Evolutionary conservation across 2,113 vertebrate genomes (phyloP).

Genomic region (Scopus umbretta): DNA sequence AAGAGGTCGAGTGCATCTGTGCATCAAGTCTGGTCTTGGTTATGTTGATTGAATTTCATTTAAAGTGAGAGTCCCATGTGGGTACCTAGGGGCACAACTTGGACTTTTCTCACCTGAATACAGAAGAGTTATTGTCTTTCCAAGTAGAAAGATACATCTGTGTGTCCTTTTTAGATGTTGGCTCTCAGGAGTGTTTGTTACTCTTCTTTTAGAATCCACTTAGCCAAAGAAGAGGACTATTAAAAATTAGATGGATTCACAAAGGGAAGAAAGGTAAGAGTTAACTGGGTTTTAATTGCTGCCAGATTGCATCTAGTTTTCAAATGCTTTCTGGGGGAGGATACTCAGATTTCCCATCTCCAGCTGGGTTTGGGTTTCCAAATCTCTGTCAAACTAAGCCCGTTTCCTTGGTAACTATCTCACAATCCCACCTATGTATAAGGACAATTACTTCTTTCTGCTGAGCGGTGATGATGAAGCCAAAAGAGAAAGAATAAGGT

Average conservation of each 20-base stretch:
- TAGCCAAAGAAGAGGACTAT: neutral
- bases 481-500: neutral
- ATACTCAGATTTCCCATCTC: slow-evolving; percentile 53
- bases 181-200: neutral
- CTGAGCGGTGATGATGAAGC: neutral
- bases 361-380: slow-evolving; percentile 57
- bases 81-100: neutral
- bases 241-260: neutral
- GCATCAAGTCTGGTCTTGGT: neutral
- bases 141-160: neutral
- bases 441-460: slow-evolving; percentile 45
- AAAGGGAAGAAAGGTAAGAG: slow-evolving; percentile 2
- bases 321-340: slow-evolving; percentile 58
- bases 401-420: slow-evolving; percentile 53
- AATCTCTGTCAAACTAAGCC: slow-evolving; percentile 52
- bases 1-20: neutral
- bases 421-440: slow-evolving; percentile 24
- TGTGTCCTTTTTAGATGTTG: neutral
- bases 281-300: slow-evolving; percentile 44
- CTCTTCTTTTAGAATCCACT: neutral
- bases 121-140: neutral
- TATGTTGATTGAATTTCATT: neutral
- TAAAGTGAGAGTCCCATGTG: neutral
- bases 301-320: slow-evolving; percentile 57
- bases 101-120: neutral